Base-by-base conservation (phyloP, 2,797 vertebrate genomes). In the Odontamblyopus lacepedii region DNA sequence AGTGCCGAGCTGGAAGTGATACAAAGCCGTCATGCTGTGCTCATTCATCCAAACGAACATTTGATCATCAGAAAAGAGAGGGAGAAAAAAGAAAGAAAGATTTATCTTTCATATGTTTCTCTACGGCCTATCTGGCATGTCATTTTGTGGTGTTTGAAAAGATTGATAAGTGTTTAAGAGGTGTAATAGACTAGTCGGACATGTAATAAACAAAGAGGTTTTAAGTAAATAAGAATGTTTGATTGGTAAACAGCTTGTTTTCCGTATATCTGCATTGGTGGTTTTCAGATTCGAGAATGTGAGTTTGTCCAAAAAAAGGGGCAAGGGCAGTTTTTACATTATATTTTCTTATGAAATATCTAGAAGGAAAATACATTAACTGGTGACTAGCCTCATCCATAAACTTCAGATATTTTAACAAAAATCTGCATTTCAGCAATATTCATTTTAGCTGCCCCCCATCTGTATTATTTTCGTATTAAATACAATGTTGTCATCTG, bases 1-100 rank as follows among this genome's bases (percentile, higher is more conserved):
- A 75, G 63, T 81, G 85, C 82, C 81, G 85, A 72, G 68, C 78
- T 87, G 83, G 80, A 90, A 69, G 79, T 71, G 60, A 38, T 38
- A 69, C 48, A 57, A 84, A 82, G 78, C 79, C 76, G 35, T 79
- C 79, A 78, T 60, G 67, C 77, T 72, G 71, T 48, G 53, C 74
- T 86, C 73, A 80, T 77, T 83, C 69, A 80, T 76, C 71, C 76
- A 78, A 80, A 75, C 82, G 76, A 82, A 70, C 74, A 67, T 82
- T 82, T 84, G 73, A 83, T 83, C 78, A 82, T 79, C 75, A 84
- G 79, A 83, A 79, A 82, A 83, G 73, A n/a, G 15, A 18, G 9
- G 55, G 23, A 32, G 35, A 8, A 85, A 81, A 83, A 79, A 48
- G 44, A 48, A 81, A 83, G 73, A 76, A 78, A 83, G 84, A 84